Conservation (phyloP, 92 coral and sea anemone genomes). For the Ricordea florida region DNA sequence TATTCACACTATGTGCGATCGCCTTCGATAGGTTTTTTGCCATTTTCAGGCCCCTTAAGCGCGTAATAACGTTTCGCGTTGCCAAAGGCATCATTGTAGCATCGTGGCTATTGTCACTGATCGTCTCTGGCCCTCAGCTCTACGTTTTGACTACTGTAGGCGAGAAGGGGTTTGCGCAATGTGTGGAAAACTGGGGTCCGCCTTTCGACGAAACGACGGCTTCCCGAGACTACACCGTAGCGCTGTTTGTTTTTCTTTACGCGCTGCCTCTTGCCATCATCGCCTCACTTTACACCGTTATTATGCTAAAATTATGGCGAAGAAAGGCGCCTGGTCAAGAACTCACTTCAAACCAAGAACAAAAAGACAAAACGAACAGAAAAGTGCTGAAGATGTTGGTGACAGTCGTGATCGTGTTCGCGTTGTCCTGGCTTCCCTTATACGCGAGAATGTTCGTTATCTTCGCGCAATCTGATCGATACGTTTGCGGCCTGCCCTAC, state of each 20-base stretch:
- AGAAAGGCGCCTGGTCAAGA: slow-evolving; percentile 69
- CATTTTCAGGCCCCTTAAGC: slow-evolving; percentile 63
- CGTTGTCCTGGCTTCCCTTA: slow-evolving; percentile 81
- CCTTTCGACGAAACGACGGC: slow-evolving; percentile 52
- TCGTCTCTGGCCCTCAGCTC: slow-evolving; percentile 65
- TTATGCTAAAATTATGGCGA: slow-evolving; percentile 66
- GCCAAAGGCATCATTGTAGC: slow-evolving; percentile 47
- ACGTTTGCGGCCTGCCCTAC: slow-evolving; percentile 73
- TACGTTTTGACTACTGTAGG: slow-evolving; percentile 35
- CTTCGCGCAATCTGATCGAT: slow-evolving; percentile 47
- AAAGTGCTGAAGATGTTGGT: slow-evolving; percentile 74
- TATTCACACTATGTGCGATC: slow-evolving; percentile 68
- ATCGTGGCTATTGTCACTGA: slow-evolving; percentile 56
- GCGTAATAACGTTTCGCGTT: slow-evolving; percentile 61
- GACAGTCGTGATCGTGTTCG: slow-evolving; percentile 75
- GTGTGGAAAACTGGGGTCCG: slow-evolving; percentile 69
- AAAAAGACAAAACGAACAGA: slow-evolving; percentile 62
- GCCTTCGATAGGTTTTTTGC: slow-evolving; percentile 81
- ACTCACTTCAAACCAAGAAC: slow-evolving; percentile 33
- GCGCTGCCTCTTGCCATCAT: slow-evolving; percentile 61
- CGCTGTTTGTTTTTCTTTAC: slow-evolving; percentile 57
- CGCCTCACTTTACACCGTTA: slow-evolving; percentile 54
- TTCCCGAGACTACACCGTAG: slow-evolving; percentile 62
- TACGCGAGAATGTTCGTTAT: slow-evolving; percentile 76
- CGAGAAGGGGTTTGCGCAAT: slow-evolving; percentile 35